phyloP scores from a whole-genome alignment of 2,113 vertebrate species.

The Microcebus lehilahytsara region DNA sequence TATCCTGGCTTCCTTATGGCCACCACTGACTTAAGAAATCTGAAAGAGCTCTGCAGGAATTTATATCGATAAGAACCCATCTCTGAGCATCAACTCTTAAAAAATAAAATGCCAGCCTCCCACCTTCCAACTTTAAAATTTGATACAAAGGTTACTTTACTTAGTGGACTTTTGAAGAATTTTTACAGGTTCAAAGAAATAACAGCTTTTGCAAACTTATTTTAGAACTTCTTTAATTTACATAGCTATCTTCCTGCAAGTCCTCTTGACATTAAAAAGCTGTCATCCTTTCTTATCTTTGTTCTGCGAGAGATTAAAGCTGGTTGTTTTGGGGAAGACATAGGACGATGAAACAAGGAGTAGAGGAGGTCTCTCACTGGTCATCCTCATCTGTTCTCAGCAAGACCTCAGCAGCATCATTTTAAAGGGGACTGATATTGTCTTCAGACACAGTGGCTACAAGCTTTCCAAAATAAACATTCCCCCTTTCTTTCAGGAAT shows the following conservation, averaged over 20 bases:
- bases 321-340: background rate
- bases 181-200: background rate
- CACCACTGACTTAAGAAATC: background rate
- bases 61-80: background rate
- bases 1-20: background rate
- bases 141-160: background rate
- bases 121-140: background rate
- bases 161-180: background rate
- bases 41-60: background rate
- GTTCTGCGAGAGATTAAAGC: background rate
- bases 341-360: background rate
- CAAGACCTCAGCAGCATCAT: too few species aligned
- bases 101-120: background rate
- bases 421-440: background rate
- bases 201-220: background rate
- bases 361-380: fast-evolving
- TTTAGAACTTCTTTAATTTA: background rate
- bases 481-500: conserved; percentile 1
- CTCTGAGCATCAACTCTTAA: background rate
- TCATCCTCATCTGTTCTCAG: background rate
- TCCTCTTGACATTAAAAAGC: background rate
- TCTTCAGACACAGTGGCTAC: background rate
- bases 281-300: background rate
- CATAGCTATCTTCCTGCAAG: background rate
- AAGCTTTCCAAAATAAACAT: background rate